phyloP scores from a whole-genome alignment of 2,797 vertebrate genomes.

The Manis crassicaudata region DNA sequence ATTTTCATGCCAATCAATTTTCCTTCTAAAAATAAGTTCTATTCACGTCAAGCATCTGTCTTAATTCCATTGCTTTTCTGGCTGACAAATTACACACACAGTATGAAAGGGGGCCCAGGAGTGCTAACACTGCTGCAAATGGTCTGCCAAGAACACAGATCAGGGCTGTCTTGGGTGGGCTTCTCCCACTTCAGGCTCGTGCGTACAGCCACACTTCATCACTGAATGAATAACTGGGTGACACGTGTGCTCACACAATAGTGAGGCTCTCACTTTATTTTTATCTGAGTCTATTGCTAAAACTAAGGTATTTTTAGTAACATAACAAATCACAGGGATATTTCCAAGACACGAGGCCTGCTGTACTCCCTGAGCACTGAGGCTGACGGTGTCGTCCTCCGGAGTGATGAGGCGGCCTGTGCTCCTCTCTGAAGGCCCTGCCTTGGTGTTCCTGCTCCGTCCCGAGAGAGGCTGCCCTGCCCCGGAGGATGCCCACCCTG shows the following conservation, averaged over 20 bases:
- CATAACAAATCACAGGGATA: too few species aligned
- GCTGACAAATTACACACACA: conserved; percentile 63
- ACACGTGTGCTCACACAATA: fast-evolving
- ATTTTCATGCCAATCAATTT: conserved; percentile 72
- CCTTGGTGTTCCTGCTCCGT: fast-evolving
- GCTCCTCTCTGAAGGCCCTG: background rate
- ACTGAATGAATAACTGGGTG: background rate
- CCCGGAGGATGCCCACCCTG: fast-evolving
- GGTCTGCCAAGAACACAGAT: conserved; percentile 56
- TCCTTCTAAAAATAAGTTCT: conserved; percentile 79
- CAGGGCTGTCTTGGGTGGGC: conserved; percentile 37
- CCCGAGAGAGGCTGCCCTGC: background rate
- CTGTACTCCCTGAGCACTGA: fast-evolving
- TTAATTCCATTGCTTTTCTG: conserved; percentile 72
- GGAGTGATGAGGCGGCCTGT: fast-evolving
- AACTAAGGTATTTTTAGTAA: background rate
- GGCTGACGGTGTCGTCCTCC: fast-evolving
- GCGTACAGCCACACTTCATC: fast-evolving
- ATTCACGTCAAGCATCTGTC: conserved; percentile 74
- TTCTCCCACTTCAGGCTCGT: background rate
- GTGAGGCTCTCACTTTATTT: background rate
- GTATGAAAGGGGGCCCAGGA: conserved; percentile 60
- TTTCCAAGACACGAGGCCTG: background rate
- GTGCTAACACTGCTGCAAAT: conserved; percentile 44
- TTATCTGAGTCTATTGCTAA: background rate